phyloP scores from a whole-genome alignment of 2,113 vertebrate species.

The Thryonomys swinderianus region DNA sequence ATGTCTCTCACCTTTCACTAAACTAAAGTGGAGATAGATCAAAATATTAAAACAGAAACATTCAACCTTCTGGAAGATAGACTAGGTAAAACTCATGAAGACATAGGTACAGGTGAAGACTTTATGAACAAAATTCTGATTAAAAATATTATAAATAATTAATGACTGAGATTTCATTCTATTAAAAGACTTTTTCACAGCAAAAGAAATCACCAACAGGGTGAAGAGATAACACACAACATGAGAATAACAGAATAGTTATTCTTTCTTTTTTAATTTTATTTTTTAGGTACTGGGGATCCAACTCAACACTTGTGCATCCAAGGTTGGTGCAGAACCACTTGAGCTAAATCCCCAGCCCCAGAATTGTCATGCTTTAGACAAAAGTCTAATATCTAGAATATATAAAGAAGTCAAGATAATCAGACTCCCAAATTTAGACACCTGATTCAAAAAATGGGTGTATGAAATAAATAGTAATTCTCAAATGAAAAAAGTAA shows the following conservation, averaged over 20 bases:
- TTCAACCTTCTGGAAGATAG: neutral
- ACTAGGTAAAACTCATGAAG: neutral
- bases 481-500: neutral
- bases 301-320: too few relatives aligned
- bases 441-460: neutral
- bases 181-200: neutral
- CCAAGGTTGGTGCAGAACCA: too few relatives aligned
- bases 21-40: neutral
- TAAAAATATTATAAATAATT: neutral
- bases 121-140: neutral
- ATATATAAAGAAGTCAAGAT: neutral
- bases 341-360: too few relatives aligned
- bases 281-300: too few relatives aligned
- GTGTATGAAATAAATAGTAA: neutral
- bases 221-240: neutral
- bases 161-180: neutral
- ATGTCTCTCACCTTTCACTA: neutral
- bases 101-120: neutral
- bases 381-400: neutral
- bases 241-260: neutral
- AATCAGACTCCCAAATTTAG: neutral
- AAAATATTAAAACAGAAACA: neutral
- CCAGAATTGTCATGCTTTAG: neutral
- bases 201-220: neutral
- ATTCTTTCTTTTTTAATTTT: too few relatives aligned